Evolutionary conservation across 2,797 vertebrate genomes (phyloP), one percentile per base, ranked within the genome.

Genomic region (Pseudopleuronectes americanus): DNA sequence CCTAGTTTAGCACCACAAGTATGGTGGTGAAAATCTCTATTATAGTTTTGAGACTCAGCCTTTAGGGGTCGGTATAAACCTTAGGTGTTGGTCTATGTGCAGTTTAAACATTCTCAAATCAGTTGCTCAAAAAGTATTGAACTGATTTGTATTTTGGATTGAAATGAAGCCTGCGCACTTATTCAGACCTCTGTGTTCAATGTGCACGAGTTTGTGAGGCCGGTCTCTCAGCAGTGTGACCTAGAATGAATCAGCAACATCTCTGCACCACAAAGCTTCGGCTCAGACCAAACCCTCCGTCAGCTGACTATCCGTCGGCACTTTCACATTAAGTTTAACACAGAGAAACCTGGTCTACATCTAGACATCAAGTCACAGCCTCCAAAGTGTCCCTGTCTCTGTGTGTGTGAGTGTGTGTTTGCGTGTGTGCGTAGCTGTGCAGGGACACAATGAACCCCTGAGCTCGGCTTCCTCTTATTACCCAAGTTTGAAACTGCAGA

Each of bases 221-320:
- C 31, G 31, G 31, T 81, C 76, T 53, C 53, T 88, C 83, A 63
- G 38, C 74, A 75, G 57, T 12, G 56, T 74, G 81, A 87, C 66
- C 63, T 53, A 49, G 22, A 74, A 65, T 47, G 59, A 72, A 59
- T 10, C 64, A 59, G 54, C 48, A 36, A 23, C 21, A 38, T 76
- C 58, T 80, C 52, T 71, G 56, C 57, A 57, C 55, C 64, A 85
- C 77, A 88, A 72, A 77, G 66, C 77, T 67, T 55, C 57, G 54
- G 14, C 74, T 84, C 54, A 79, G 48, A 54, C 49, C 28, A 45
- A 28, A 52, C 64, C 31, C 57, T 26, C 24, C n/a, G 41, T 70
- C 61, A 49, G 41, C 73, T 62, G 79, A 73, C 36, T 60, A 26
- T 64, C 78, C 59, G 4, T 91, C 89, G 83, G 62, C 85, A 85